Evolutionary conservation across 1,140 invertebrate species (phyloP).

Genomic region (Colletes latitarsis): DNA sequence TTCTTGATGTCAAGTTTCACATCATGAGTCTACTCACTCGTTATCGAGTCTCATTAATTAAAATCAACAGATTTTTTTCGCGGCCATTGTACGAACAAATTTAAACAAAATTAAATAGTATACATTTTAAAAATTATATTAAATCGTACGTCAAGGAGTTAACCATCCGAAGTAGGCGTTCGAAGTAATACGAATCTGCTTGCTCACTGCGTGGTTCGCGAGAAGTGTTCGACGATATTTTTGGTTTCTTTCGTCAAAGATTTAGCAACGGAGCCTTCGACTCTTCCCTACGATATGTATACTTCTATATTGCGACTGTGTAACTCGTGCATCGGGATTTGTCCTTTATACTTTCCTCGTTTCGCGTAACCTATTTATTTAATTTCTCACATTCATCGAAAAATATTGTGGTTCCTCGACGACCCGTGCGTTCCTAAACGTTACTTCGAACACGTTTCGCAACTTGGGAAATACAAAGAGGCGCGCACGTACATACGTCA

Average conservation of each 20-base stretch:
- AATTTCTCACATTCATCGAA: constrained; percentile 5
- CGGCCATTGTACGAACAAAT: no score
- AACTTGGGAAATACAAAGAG: constrained; percentile 18
- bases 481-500: constrained; percentile 33
- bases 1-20: no score
- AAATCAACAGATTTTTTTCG: no score
- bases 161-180: no score
- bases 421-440: background rate
- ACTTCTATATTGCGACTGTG: background rate
- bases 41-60: no score
- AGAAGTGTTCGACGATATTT: constrained; percentile 44
- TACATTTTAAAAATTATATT: no score
- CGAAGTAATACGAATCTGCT: no score
- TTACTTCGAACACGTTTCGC: constrained; percentile 42
- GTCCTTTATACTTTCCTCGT: constrained; percentile 27
- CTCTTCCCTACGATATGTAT: constrained; percentile 14
- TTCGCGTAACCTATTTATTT: background rate
- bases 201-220: background rate
- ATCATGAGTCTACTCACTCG: no score
- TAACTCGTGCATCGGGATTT: constrained; percentile 5
- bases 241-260: background rate
- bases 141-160: no score
- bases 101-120: no score
- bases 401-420: constrained; percentile 7
- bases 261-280: background rate